phyloP scores from a whole-genome alignment of 1,140 invertebrate species.

The Diabrotica virgifera region DNA sequence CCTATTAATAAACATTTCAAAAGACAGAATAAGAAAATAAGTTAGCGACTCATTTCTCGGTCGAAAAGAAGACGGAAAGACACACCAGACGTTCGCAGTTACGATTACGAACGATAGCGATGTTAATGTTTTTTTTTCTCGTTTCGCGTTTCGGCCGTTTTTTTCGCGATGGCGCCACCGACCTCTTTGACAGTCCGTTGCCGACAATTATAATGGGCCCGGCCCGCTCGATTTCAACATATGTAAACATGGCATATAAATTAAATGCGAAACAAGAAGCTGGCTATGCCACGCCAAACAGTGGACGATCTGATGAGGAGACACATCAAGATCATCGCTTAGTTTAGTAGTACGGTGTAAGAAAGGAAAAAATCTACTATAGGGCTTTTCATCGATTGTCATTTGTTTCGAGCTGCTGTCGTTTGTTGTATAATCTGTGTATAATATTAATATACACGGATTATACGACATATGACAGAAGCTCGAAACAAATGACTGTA shows the following conservation, averaged over 20 bases:
- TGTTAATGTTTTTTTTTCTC: constrained; percentile 8
- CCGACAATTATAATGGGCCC: constrained; percentile 21
- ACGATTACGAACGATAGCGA: background rate
- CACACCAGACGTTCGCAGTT: constrained; percentile 15
- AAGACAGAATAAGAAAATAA: constrained; percentile 11
- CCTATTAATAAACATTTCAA: constrained; percentile 16
- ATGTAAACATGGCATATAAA: constrained; percentile 19
- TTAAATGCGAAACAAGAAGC: constrained; percentile 14
- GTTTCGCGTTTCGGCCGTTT: constrained; percentile 16
- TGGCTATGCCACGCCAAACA: constrained; percentile 6
- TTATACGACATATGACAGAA: too few species aligned
- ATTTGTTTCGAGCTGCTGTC: too few species aligned
- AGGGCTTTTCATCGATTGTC: too few species aligned
- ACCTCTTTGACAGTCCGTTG: constrained; percentile 18
- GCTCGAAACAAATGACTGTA: too few species aligned
- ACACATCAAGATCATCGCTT: constrained; percentile 17
- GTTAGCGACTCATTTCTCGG: background rate
- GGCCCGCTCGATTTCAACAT: constrained; percentile 20
- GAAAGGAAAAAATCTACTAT: too few species aligned
- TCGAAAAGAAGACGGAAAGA: constrained; percentile 16
- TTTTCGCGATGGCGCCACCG: constrained; percentile 20
- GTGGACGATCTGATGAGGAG: constrained; percentile 12
- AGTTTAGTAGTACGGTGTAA: too few species aligned
- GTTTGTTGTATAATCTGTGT: too few species aligned
- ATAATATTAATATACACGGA: too few species aligned